Conservation (phyloP, 2,888 invertebrate genomes). For the Clostera curtula region DNA sequence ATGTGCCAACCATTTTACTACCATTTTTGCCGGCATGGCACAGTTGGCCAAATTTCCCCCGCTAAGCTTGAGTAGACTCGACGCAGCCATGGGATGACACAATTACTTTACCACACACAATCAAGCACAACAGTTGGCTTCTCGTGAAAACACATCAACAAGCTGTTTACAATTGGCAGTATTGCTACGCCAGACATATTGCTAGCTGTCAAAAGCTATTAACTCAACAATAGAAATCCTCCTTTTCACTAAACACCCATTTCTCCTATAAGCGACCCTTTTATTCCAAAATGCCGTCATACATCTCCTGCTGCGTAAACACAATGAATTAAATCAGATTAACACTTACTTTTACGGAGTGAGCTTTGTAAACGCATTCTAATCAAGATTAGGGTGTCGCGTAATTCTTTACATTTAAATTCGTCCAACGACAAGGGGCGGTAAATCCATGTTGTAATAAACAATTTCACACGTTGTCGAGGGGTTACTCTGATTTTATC, state of each 20-base stretch:
- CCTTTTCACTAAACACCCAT: slow-evolving; percentile 23
- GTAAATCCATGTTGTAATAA: slow-evolving; percentile 50
- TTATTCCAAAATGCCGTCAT: slow-evolving; percentile 42
- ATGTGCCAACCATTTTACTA: no score
- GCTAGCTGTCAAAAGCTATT: slow-evolving; percentile 27
- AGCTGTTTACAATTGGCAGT: slow-evolving; percentile 1
- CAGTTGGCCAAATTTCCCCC: no score
- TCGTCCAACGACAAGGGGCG: slow-evolving; percentile 48
- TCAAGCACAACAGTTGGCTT: no score
- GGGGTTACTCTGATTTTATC: slow-evolving; percentile 47
- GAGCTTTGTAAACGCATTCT: slow-evolving; percentile 55
- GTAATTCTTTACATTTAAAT: slow-evolving; percentile 64
- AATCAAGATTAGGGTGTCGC: slow-evolving; percentile 68
- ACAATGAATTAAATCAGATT: slow-evolving; percentile 71
- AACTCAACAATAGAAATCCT: slow-evolving; percentile 29
- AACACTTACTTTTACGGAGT: slow-evolving; percentile 60
- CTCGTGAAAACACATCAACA: no score
- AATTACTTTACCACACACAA: no score
- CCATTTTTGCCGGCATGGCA: no score
- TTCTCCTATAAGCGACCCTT: slow-evolving; percentile 30
- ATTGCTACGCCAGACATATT: slow-evolving; percentile 17
- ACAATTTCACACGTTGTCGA: slow-evolving; percentile 57
- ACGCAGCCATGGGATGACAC: no score
- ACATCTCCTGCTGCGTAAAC: slow-evolving; percentile 55
- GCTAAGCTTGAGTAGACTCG: no score